Conservation (phyloP, 2,797 vertebrate species). For the Chromobotia macracanthus region DNA sequence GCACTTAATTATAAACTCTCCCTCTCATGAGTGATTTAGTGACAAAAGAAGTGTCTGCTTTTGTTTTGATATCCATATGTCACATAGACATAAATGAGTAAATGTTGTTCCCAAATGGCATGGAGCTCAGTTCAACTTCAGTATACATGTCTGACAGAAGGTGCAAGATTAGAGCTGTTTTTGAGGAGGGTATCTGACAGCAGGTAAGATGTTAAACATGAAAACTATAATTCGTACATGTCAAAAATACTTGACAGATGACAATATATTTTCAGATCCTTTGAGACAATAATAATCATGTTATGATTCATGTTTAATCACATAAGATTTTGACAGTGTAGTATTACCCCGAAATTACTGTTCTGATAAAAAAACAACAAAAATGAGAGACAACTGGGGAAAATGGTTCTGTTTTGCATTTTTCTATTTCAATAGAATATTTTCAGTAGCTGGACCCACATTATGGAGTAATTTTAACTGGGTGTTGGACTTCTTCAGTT, state of each 20-base stretch:
- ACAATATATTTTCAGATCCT: neutral
- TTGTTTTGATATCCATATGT: constrained; percentile 28
- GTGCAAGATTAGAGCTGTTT: constrained; percentile 3
- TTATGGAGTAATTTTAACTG: too few species aligned
- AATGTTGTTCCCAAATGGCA: constrained; percentile 47
- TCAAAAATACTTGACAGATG: neutral
- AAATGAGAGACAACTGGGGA: neutral
- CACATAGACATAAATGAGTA: constrained; percentile 45
- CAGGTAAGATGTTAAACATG: neutral
- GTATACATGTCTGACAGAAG: neutral
- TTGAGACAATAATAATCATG: neutral
- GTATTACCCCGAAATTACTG: neutral
- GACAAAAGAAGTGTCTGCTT: neutral
- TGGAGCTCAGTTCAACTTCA: constrained; percentile 17
- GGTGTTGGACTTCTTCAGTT: too few species aligned
- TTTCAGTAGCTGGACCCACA: too few species aligned
- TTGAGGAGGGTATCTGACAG: neutral
- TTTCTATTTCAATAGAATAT: too few species aligned
- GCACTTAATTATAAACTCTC: constrained; percentile 61
- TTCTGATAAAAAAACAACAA: neutral
- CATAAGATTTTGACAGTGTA: neutral
- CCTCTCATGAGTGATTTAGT: constrained; percentile 5
- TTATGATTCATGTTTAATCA: neutral
- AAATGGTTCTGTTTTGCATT: neutral
- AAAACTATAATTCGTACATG: neutral